These are phyloP conservation scores for Dasysyrphus tricinctus DNA, from an alignment of 2,888 invertebrate genomes.

Conservation along the genomic window DNA sequence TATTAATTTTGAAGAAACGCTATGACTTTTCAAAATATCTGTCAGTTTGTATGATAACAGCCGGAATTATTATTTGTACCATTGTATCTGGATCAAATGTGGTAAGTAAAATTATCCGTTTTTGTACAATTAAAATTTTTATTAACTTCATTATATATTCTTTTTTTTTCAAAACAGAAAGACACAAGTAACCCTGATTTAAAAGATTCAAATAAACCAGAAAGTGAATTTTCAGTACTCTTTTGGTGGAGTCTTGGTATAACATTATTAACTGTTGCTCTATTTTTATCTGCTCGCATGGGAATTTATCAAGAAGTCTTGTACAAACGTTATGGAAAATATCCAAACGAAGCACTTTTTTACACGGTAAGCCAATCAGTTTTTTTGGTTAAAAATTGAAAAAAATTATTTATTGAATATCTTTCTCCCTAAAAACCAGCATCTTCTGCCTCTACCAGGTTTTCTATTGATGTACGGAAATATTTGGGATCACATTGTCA, in stretches of 20 bases:
- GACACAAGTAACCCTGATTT: constrained; percentile 86
- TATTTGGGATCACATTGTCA: constrained; percentile 89
- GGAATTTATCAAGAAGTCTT: constrained; percentile 97
- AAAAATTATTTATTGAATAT: background rate
- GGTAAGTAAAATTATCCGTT: constrained; percentile 75
- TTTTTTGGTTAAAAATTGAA: background rate
- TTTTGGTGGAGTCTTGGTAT: constrained; percentile 90
- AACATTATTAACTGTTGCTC: constrained; percentile 91
- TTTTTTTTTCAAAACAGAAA: constrained; percentile 80
- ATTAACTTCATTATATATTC: constrained; percentile 38
- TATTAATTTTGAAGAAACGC: constrained; percentile 92
- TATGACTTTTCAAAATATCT: constrained; percentile 94
- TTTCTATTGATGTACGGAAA: constrained; percentile 92
- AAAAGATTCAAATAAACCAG: constrained; percentile 72
- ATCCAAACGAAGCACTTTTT: constrained; percentile 94
- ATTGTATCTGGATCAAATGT: constrained; percentile 92
- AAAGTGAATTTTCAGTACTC: constrained; percentile 80
- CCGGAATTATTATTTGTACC: constrained; percentile 96
- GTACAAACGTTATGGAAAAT: constrained; percentile 93
- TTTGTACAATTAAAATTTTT: constrained; percentile 3
- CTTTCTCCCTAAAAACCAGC: constrained; percentile 85
- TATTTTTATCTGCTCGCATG: constrained; percentile 97
- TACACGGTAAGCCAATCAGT: constrained; percentile 87
- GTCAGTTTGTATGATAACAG: constrained; percentile 95
- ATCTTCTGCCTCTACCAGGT: constrained; percentile 94